phyloP scores from a whole-genome alignment of 1,140 invertebrate genomes.

The Hylyphantes graminicola region DNA sequence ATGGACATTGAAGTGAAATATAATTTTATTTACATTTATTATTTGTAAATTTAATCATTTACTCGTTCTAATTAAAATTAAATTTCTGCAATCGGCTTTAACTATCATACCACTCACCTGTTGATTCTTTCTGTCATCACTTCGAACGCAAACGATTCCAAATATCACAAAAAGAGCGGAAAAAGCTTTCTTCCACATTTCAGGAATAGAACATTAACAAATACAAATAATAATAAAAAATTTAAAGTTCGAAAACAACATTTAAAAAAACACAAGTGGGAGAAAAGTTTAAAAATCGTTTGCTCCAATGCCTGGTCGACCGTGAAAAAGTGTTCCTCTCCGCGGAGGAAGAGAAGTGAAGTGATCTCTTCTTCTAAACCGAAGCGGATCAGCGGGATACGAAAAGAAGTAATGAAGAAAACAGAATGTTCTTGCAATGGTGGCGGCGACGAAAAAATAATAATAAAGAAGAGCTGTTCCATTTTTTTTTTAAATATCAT shows the following conservation, averaged over 20 bases:
- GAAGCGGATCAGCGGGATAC: constrained; percentile 11
- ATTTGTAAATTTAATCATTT: too few relatives aligned
- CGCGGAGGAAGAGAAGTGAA: constrained; percentile 22
- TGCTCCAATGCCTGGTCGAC: constrained; percentile 19
- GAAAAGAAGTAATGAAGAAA: constrained; percentile 20
- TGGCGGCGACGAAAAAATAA: neutral
- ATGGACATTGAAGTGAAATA: too few relatives aligned
- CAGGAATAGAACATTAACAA: neutral
- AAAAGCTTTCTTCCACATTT: constrained; percentile 2
- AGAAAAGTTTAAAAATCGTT: neutral
- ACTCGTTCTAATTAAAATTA: too few relatives aligned
- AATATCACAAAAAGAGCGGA: neutral
- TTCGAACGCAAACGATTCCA: constrained; percentile 2
- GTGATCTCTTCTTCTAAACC: constrained; percentile 34
- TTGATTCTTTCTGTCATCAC: constrained; percentile 19
- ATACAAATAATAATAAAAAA: neutral
- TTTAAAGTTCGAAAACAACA: constrained; percentile 2
- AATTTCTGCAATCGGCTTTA: too few relatives aligned
- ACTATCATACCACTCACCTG: constrained; percentile 23
- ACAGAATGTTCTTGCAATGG: neutral
- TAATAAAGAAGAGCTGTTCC: neutral
- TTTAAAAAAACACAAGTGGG: constrained; percentile 1
- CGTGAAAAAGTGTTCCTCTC: constrained; percentile 27
- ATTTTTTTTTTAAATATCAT: too few relatives aligned
- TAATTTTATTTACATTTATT: too few relatives aligned